Evolutionary conservation across 2,888 invertebrate species (phyloP).

Genomic region (Oxyteleia sp.): DNA sequence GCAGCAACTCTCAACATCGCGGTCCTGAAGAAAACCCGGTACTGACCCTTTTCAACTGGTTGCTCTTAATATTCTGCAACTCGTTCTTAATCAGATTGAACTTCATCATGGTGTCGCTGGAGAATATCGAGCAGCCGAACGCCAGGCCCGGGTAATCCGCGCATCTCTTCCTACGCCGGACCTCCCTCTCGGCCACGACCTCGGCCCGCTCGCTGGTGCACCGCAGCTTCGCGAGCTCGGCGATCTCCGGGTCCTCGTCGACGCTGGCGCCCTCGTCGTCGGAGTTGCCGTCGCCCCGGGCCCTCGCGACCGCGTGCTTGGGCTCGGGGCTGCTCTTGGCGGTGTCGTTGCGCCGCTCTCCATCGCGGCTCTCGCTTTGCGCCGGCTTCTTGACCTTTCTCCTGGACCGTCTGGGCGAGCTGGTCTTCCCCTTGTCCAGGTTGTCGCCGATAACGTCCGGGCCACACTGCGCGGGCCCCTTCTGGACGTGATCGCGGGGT

Average conservation of each 20-base stretch:
- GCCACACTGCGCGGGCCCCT: slow-evolving; percentile 87
- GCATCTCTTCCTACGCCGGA: slow-evolving; percentile 92
- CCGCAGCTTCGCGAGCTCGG: slow-evolving; percentile 94
- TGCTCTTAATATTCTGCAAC: slow-evolving; percentile 98
- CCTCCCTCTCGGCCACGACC: slow-evolving; percentile 95
- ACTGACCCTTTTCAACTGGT: slow-evolving; percentile 98
- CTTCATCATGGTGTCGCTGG: slow-evolving; percentile 99
- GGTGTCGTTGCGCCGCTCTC: not conserved
- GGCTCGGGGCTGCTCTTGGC: slow-evolving; percentile 77
- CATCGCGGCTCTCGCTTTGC: slow-evolving; percentile 6
- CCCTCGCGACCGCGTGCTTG: slow-evolving; percentile 87
- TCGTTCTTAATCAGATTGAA: slow-evolving; percentile 98
- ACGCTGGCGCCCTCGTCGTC: slow-evolving; percentile 85
- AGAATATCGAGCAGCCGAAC: slow-evolving; percentile 96
- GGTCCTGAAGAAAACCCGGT: no score
- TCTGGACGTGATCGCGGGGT: slow-evolving; percentile 77
- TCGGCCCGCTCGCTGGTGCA: slow-evolving; percentile 97
- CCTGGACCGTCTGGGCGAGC: slow-evolving; percentile 33
- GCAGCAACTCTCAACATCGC: no score
- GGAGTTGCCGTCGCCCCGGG: slow-evolving; percentile 85
- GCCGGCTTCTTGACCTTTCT: slow-evolving; percentile 38
- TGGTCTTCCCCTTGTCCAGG: slow-evolving; percentile 17
- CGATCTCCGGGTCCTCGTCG: slow-evolving; percentile 93
- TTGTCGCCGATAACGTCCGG: slow-evolving; percentile 75
- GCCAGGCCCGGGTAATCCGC: slow-evolving; percentile 97